These are phyloP conservation scores for Epinephelus cyanopodus DNA, from an alignment of 2,113 vertebrate genomes.

Conservation along the genomic window DNA sequence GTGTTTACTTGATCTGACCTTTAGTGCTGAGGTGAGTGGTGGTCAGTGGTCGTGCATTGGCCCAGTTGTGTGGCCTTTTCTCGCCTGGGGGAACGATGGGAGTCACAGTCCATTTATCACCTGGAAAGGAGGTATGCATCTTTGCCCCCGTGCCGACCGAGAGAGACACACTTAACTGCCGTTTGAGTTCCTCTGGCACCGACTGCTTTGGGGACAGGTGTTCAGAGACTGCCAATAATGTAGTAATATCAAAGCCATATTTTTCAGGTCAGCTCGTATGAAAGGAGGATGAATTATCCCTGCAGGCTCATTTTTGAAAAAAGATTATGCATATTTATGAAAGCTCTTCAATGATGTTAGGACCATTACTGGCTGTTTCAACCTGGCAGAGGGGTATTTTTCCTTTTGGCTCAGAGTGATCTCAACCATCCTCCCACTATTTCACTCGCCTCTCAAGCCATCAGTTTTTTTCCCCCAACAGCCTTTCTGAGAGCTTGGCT, in stretches of 20 bases:
- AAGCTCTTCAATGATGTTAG: conserved; percentile 73
- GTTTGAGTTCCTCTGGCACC: conserved; percentile 59
- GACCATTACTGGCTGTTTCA: conserved; percentile 84
- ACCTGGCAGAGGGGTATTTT: conserved; percentile 82
- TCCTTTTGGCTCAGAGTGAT: conserved; percentile 78
- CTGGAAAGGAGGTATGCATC: conserved; percentile 43
- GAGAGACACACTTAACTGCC: conserved; percentile 39
- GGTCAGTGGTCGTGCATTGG: conserved; percentile 29
- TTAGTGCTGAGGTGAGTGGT: conserved; percentile 44
- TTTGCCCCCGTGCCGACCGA: conserved; percentile 28
- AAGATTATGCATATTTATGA: conserved; percentile 80
- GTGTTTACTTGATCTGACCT: conserved; percentile 49
- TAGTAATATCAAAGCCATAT: conserved; percentile 73
- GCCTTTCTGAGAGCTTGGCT: conserved; percentile 88
- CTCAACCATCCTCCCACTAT: conserved; percentile 68
- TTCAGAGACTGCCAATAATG: conserved; percentile 71
- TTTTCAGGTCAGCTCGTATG: conserved; percentile 72
- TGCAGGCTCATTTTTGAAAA: conserved; percentile 61
- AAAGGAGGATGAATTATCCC: conserved; percentile 77
- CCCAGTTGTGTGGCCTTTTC: conserved; percentile 34
- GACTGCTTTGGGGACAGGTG: conserved; percentile 60
- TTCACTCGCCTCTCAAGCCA: conserved; percentile 88
- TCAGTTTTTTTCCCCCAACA: conserved; percentile 78
- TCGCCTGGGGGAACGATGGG: conserved; percentile 24
- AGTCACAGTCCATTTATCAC: conserved; percentile 67